Percentiles rank a stretch among this genome's conserved stretches.
These are phyloP conservation scores for Plecturocebus donacophilus DNA, from an alignment of 2,113 vertebrate species.

Conservation along the genomic window DNA sequence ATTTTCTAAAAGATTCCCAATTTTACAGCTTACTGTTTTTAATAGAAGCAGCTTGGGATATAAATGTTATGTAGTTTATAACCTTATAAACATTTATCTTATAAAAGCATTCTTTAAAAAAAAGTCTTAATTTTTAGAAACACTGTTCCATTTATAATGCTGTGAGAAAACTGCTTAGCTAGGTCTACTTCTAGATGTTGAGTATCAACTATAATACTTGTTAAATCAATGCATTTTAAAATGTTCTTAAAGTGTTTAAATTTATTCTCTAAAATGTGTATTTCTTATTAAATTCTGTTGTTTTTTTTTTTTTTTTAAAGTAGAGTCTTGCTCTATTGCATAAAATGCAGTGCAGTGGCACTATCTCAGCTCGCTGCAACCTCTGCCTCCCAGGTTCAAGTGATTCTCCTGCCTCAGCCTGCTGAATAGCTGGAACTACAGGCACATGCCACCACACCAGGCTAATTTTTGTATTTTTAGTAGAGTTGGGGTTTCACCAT, in stretches of 20 bases:
- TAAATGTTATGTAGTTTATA: background rate
- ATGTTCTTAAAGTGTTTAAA: background rate
- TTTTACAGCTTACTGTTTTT: slow-evolving; percentile 1
- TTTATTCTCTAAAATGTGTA: background rate
- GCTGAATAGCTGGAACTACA: too few relatives aligned
- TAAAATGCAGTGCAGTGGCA: too few relatives aligned
- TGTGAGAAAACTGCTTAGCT: background rate
- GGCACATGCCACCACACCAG: too few relatives aligned
- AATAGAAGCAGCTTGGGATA: background rate
- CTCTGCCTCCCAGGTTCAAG: too few relatives aligned
- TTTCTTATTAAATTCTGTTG: background rate
- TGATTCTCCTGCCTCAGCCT: too few relatives aligned
- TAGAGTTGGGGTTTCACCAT: too few relatives aligned
- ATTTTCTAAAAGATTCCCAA: background rate
- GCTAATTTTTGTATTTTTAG: too few relatives aligned
- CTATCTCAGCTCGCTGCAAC: too few relatives aligned
- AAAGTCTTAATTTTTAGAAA: background rate
- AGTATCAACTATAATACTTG: background rate
- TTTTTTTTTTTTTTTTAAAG: too few relatives aligned
- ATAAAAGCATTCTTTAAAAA: background rate
- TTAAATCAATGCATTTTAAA: background rate
- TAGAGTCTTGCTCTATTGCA: too few relatives aligned
- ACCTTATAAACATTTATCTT: background rate
- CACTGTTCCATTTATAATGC: background rate
- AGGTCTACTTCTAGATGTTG: slow-evolving; percentile 5